Evolutionary conservation across 2,797 vertebrate species (phyloP).

Genomic region (Melanotaenia trifasciata): DNA sequence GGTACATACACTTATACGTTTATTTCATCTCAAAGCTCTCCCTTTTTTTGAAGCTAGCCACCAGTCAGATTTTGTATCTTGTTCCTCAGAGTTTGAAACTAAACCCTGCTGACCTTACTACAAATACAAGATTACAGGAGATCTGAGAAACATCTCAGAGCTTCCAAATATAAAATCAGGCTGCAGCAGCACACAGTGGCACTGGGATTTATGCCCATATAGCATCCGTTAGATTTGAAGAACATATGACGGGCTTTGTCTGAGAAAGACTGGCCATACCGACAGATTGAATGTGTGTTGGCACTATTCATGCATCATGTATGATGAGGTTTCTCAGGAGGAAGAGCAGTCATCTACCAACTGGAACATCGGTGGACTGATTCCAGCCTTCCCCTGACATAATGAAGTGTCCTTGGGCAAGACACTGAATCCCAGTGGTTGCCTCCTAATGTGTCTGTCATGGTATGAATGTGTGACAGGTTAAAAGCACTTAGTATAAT

Average conservation of each 20-base stretch:
- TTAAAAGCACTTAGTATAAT: too few species aligned
- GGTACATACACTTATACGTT: constrained; percentile 2
- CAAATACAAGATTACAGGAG: constrained; percentile 24
- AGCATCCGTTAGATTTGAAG: constrained; percentile 19
- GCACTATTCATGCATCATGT: background rate
- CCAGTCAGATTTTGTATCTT: background rate
- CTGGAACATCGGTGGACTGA: too few species aligned
- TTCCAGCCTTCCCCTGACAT: too few species aligned
- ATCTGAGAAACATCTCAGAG: constrained; percentile 1
- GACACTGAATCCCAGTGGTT: too few species aligned
- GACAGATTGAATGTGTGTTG: constrained; percentile 12
- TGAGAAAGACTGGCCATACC: background rate
- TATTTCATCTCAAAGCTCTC: constrained; percentile 18
- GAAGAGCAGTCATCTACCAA: too few species aligned
- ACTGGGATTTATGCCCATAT: constrained; percentile 2
- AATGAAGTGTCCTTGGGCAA: too few species aligned
- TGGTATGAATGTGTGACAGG: too few species aligned
- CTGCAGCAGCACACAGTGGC: background rate
- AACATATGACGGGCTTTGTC: constrained; percentile 2
- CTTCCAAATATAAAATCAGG: constrained; percentile 4
- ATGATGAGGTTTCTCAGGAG: too few species aligned
- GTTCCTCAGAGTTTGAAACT: constrained; percentile 3
- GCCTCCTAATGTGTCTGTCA: too few species aligned
- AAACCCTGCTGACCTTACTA: constrained; percentile 22
- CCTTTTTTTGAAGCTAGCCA: background rate